Evolutionary conservation across 2,888 invertebrate genomes (phyloP).

Genomic region (Protophormia terraenovae): DNA sequence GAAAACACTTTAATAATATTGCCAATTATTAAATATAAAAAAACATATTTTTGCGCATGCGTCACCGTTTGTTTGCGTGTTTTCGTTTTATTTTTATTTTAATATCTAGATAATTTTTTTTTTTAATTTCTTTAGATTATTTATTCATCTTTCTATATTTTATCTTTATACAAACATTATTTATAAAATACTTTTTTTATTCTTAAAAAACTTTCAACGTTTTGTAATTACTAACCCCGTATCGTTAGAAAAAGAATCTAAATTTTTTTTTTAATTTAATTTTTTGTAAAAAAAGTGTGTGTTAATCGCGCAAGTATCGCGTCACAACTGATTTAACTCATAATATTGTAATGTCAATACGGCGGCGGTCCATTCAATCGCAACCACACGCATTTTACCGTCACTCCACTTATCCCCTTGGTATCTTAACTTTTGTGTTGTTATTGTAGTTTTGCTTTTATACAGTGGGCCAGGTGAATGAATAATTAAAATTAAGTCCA

Average conservation of each 20-base stretch:
- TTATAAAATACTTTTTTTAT: background rate
- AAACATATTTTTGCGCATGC: conserved; percentile 58
- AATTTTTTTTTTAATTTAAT: background rate
- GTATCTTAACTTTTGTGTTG: conserved; percentile 19
- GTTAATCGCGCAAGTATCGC: conserved; percentile 79
- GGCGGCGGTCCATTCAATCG: conserved; percentile 69
- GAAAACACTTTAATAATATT: background rate
- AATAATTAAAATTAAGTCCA: background rate
- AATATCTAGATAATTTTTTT: background rate
- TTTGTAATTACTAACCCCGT: conserved; percentile 32
- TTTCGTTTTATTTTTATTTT: conserved; percentile 12
- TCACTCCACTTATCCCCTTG: conserved; percentile 41
- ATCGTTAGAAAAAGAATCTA: background rate
- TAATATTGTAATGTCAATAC: conserved; percentile 66
- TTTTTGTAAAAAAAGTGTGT: conserved; percentile 49
- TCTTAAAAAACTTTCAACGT: background rate
- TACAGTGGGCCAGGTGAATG: conserved; percentile 47
- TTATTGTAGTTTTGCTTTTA: conserved; percentile 27
- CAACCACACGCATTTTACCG: conserved; percentile 65
- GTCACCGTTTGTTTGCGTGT: conserved; percentile 44
- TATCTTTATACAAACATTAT: background rate
- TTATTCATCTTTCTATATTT: background rate
- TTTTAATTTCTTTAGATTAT: conserved; percentile 9
- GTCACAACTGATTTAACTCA: conserved; percentile 80
- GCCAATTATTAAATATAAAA: conserved; percentile 23